Evolutionary conservation across 2,888 invertebrate genomes (phyloP).

Genomic region (Erebia aethiops): DNA sequence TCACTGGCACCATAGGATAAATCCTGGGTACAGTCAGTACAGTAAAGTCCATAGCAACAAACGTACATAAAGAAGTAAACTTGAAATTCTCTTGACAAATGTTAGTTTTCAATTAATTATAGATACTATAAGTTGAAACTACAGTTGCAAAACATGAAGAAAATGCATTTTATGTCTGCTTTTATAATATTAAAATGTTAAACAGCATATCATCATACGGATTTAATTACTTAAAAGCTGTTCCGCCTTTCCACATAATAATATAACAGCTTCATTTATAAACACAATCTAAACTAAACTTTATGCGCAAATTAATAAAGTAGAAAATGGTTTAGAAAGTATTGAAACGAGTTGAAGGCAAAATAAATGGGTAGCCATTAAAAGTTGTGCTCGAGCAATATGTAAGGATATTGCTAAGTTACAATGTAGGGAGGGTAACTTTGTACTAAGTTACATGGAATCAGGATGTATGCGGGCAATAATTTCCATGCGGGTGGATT

Average conservation of each 20-base stretch:
- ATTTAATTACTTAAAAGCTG: conserved; percentile 28
- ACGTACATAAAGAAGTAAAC: no score
- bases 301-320: not conserved
- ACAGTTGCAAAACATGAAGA: not conserved
- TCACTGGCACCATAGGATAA: no score
- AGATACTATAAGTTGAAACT: not conserved
- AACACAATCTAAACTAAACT: not conserved
- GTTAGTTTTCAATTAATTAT: no score
- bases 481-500: conserved; percentile 15
- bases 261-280: conserved; percentile 17
- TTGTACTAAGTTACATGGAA: conserved; percentile 22
- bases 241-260: conserved; percentile 10
- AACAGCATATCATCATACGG: conserved; percentile 13
- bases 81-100: no score
- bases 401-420: conserved; percentile 28
- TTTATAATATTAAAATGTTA: conserved; percentile 1
- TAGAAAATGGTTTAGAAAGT: conserved; percentile 8
- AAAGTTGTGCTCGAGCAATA: conserved; percentile 25
- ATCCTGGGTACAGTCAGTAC: no score
- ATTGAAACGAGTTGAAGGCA: conserved; percentile 13
- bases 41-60: no score
- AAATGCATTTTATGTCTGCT: not conserved
- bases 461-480: conserved; percentile 19
- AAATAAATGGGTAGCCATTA: conserved; percentile 31
- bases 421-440: conserved; percentile 22